These are phyloP conservation scores for Ornithorhynchus anatinus DNA, from an alignment of 2,113 vertebrate genomes.

Conservation along the genomic window DNA sequence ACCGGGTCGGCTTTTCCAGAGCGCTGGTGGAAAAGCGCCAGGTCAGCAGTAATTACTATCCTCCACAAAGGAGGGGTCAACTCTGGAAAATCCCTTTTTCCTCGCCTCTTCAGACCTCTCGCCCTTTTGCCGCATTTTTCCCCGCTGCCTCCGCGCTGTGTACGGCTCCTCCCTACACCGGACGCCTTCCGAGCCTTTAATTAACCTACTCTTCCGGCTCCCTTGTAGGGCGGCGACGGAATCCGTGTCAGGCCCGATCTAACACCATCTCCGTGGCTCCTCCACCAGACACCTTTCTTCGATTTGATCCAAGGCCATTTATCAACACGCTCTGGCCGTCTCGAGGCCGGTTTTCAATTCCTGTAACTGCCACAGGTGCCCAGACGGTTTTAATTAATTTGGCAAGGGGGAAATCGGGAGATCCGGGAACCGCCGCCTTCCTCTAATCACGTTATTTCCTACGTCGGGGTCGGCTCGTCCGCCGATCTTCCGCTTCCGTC, in stretches of 20 bases:
- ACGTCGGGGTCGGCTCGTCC: slow-evolving; percentile 46
- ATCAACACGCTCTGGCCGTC: slow-evolving; percentile 54
- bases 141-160: slow-evolving; percentile 6
- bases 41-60: too few species aligned
- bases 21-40: too few species aligned
- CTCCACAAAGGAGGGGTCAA: too few species aligned
- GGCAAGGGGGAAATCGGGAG: slow-evolving; percentile 62
- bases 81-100: background rate
- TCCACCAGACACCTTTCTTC: slow-evolving; percentile 42
- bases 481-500: slow-evolving; percentile 54
- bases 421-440: slow-evolving; percentile 52
- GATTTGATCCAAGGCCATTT: slow-evolving; percentile 58
- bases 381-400: slow-evolving; percentile 65
- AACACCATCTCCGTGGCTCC: slow-evolving; percentile 27
- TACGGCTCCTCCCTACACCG: slow-evolving; percentile 19
- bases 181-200: slow-evolving; percentile 39
- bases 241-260: slow-evolving; percentile 45
- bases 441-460: slow-evolving; percentile 56
- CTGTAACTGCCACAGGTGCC: slow-evolving; percentile 58
- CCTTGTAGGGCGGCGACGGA: slow-evolving; percentile 33
- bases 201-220: slow-evolving; percentile 48
- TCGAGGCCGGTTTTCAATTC: slow-evolving; percentile 61
- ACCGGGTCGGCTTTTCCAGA: too few species aligned
- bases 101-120: background rate
- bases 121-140: background rate